Conservation (phyloP, 2,797 vertebrate species). For the Aphelocoma californica region DNA sequence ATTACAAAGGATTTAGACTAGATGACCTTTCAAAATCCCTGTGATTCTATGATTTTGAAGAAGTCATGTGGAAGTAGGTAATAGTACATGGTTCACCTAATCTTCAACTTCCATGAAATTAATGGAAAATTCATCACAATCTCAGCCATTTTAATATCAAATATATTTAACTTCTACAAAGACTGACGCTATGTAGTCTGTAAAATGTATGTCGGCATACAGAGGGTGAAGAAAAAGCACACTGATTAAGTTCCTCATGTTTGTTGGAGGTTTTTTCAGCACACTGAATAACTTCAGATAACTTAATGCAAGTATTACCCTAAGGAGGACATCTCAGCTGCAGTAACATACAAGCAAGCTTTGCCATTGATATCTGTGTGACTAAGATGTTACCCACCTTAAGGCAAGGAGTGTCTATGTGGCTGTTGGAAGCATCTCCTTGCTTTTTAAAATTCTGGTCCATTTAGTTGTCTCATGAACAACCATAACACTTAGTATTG, state of each 20-base stretch:
- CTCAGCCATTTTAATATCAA: neutral
- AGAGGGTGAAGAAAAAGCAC: neutral
- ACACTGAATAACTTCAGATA: neutral
- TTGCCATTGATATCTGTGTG: neutral
- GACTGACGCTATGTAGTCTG: neutral
- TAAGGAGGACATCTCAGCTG: neutral
- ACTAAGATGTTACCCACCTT: neutral
- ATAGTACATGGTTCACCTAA: neutral
- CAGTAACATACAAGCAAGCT: neutral
- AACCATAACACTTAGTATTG: neutral
- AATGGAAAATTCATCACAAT: neutral
- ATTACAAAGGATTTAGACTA: neutral
- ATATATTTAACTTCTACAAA: neutral
- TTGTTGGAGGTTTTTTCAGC: accelerated
- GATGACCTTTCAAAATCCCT: neutral
- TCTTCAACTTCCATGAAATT: neutral
- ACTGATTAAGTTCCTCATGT: neutral
- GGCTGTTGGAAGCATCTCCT: neutral
- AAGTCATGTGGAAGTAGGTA: neutral
- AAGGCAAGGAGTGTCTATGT: neutral
- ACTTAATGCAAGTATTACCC: neutral
- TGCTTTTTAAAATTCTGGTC: neutral
- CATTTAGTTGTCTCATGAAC: neutral
- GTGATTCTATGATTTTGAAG: neutral
- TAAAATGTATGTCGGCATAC: neutral